phyloP scores from a whole-genome alignment of 2,113 vertebrate genomes.

The Grallaria varia region DNA sequence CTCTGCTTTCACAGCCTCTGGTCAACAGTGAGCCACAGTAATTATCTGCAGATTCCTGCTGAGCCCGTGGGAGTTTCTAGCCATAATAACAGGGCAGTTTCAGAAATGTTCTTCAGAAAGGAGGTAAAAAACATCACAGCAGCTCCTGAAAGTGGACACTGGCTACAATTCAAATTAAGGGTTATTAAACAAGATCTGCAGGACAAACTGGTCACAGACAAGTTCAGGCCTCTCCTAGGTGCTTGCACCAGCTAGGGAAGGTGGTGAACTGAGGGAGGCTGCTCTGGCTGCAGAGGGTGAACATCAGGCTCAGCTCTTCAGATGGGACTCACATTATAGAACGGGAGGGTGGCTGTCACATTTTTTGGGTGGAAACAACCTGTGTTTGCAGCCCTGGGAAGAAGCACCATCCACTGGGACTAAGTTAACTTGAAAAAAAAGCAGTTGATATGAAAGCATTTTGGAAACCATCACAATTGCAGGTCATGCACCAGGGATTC shows the following conservation, averaged over 20 bases:
- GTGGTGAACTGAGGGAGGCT: neutral
- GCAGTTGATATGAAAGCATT: neutral
- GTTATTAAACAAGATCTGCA: neutral
- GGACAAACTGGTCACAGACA: neutral
- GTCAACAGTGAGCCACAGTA: neutral
- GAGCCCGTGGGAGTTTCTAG: neutral
- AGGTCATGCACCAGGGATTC: neutral
- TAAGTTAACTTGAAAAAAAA: neutral
- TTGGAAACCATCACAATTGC: neutral
- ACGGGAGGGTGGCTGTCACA: neutral
- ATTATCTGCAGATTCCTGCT: neutral
- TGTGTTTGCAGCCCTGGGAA: neutral
- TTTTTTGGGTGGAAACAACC: neutral
- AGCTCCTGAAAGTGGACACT: neutral
- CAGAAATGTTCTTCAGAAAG: neutral
- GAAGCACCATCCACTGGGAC: neutral
- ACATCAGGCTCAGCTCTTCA: neutral
- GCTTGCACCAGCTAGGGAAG: neutral
- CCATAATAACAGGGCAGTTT: neutral
- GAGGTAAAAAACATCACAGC: neutral
- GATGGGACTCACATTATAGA: neutral
- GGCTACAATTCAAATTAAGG: neutral
- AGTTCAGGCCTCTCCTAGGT: neutral
- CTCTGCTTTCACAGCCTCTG: neutral
- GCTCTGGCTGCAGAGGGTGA: neutral